phyloP scores from a whole-genome alignment of 2,797 vertebrate genomes.

The Hydrocynus forskahlii region DNA sequence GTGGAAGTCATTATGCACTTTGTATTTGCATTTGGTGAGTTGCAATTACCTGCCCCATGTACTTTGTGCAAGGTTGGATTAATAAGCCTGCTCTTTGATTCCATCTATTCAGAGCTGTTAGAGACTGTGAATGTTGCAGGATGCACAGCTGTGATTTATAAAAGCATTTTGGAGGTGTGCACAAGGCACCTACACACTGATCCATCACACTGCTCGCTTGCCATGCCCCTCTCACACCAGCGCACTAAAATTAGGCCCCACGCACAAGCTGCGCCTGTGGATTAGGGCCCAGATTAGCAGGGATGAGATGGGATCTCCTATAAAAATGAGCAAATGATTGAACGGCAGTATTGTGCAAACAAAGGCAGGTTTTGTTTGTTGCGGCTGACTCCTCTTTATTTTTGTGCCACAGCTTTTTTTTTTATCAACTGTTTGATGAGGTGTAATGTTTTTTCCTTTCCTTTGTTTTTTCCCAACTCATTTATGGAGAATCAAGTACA shows the following conservation, averaged over 20 bases:
- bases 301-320: constrained; percentile 73
- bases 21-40: constrained; percentile 57
- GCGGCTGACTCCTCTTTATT: constrained; percentile 50
- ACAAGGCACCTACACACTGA: constrained; percentile 58
- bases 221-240: constrained; percentile 24
- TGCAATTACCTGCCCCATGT: constrained; percentile 67
- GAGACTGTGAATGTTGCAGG: constrained; percentile 38
- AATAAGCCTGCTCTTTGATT: constrained; percentile 70
- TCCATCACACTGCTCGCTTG: constrained; percentile 55
- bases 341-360: constrained; percentile 64
- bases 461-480: not conserved
- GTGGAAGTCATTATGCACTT: constrained; percentile 63
- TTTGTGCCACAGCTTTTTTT: constrained; percentile 8
- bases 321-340: constrained; percentile 69
- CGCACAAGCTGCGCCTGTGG: constrained; percentile 63
- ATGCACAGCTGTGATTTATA: constrained; percentile 70
- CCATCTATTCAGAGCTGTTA: constrained; percentile 57
- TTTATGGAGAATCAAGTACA: constrained; percentile 1
- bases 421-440: constrained; percentile 17
- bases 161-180: constrained; percentile 67
- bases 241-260: constrained; percentile 21
- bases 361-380: constrained; percentile 60
- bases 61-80: constrained; percentile 60
- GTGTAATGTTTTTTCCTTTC: not conserved
- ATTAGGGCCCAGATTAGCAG: constrained; percentile 68